These are phyloP conservation scores for Margaritifera margaritifera DNA, from an alignment of 2,888 invertebrate species.

Conservation along the genomic window DNA sequence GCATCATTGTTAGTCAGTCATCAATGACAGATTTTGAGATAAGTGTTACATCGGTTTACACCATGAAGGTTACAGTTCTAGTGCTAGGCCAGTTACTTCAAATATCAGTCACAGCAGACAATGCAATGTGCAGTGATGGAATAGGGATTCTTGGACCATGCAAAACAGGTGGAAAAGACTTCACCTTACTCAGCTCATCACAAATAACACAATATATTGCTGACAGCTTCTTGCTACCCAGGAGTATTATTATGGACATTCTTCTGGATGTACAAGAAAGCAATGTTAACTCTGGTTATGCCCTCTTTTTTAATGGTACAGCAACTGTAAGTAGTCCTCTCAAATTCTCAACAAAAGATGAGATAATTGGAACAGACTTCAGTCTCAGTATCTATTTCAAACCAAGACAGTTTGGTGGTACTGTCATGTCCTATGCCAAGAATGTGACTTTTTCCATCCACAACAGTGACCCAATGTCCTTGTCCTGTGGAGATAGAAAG, in stretches of 20 bases:
- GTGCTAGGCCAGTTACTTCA: conserved; percentile 39
- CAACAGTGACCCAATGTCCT: conserved; percentile 39
- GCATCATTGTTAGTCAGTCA: conserved; percentile 22
- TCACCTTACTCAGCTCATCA: conserved; percentile 23
- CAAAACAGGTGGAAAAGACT: conserved; percentile 17
- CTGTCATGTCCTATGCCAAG: conserved; percentile 49
- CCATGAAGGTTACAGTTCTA: conserved; percentile 21
- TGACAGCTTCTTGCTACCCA: conserved; percentile 20
- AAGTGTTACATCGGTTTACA: conserved; percentile 16
- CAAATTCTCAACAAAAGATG: conserved; percentile 19
- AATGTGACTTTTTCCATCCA: conserved; percentile 44
- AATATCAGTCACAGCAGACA: conserved; percentile 23
- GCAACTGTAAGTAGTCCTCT: conserved; percentile 37
- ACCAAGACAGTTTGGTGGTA: conserved; percentile 41
- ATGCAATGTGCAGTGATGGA: conserved; percentile 31
- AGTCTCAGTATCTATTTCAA: conserved; percentile 53
- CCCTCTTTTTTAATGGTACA: conserved; percentile 47
- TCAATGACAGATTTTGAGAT: conserved; percentile 35
- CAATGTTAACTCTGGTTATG: conserved; percentile 36
- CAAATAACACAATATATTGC: conserved; percentile 28
- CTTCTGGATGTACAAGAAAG: conserved; percentile 16
- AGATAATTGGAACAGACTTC: conserved; percentile 28
- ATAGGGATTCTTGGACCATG: conserved; percentile 47
- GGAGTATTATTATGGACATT: conserved; percentile 32
- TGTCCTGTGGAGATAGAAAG: conserved; percentile 28